Evolutionary conservation across 2,888 invertebrate species (phyloP).

Genomic region (Lordiphosa andalusiaca): DNA sequence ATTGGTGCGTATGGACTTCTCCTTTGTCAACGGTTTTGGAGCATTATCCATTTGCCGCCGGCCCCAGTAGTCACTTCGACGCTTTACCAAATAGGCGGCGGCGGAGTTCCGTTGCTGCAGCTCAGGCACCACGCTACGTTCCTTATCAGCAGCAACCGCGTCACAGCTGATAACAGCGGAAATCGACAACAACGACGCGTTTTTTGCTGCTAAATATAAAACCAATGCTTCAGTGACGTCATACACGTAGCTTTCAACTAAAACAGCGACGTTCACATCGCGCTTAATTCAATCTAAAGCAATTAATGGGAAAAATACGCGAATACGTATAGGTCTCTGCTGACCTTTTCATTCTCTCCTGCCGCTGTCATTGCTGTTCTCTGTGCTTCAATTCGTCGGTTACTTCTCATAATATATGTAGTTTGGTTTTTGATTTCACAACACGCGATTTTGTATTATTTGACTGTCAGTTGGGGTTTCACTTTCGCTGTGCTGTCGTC

Average conservation of each 20-base stretch:
- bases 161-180: constrained; percentile 64
- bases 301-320: constrained; percentile 59
- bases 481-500: constrained; percentile 54
- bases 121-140: constrained; percentile 3
- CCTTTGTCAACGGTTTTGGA: constrained; percentile 19
- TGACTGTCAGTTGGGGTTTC: constrained; percentile 35
- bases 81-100: constrained; percentile 35
- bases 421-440: constrained; percentile 50
- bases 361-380: neutral
- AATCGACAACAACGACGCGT: constrained; percentile 29
- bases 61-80: constrained; percentile 38
- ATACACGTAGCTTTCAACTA: constrained; percentile 29
- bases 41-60: constrained; percentile 9
- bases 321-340: constrained; percentile 26
- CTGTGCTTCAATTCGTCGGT: constrained; percentile 1
- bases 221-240: constrained; percentile 47
- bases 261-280: constrained; percentile 9
- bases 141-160: constrained; percentile 35
- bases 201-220: constrained; percentile 50
- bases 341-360: constrained; percentile 53
- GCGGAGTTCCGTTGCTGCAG: neutral
- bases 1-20: constrained; percentile 31
- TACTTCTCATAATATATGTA: constrained; percentile 25
- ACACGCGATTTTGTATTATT: constrained; percentile 47
- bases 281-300: constrained; percentile 72